phyloP scores from a whole-genome alignment of 2,888 invertebrate species.

The Andrena praecox region DNA sequence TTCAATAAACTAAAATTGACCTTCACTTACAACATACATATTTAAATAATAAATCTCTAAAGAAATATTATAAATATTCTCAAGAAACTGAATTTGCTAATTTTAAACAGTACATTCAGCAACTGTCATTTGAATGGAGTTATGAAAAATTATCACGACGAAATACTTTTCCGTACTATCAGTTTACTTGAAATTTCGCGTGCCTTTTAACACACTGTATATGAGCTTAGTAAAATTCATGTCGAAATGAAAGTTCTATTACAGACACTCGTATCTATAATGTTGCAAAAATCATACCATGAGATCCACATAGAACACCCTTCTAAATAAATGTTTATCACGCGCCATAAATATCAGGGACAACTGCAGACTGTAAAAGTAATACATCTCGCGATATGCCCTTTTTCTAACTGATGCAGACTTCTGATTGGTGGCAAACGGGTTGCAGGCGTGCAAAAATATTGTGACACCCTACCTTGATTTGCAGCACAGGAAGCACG shows the following conservation, averaged over 20 bases:
- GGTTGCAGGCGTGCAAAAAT: neutral
- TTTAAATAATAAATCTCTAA: neutral
- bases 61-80: no score
- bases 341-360: neutral
- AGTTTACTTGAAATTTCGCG: no score
- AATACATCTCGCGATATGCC: neutral
- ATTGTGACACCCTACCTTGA: neutral
- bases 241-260: neutral
- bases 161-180: no score
- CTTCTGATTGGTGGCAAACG: neutral
- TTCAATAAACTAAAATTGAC: no score
- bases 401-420: neutral
- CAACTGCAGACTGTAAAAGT: neutral
- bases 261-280: neutral
- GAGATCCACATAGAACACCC: neutral
- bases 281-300: neutral
- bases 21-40: no score
- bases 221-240: no score
- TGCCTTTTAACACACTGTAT: no score
- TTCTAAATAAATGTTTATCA: neutral
- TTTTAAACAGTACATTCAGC: no score
- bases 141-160: no score
- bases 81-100: no score
- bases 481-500: conserved; percentile 11
- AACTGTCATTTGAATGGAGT: no score